These are phyloP conservation scores for Cecropterus lyciades DNA, from an alignment of 1,140 invertebrate species.

Conservation along the genomic window DNA sequence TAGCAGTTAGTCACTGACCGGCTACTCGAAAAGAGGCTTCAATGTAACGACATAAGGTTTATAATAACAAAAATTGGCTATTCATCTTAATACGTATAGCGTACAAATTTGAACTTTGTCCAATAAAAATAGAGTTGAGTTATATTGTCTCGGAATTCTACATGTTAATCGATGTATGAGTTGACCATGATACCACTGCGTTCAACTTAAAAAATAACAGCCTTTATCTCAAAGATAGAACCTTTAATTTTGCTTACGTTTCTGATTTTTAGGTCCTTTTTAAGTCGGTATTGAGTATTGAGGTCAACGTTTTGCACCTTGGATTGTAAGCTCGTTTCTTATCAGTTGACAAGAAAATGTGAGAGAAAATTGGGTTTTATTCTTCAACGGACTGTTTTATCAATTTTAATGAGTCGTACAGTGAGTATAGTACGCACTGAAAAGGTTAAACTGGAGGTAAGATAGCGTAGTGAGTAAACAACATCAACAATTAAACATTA, in stretches of 20 bases:
- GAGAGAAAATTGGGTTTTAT: conserved; percentile 47
- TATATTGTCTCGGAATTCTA: background rate
- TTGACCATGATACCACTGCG: too few relatives aligned
- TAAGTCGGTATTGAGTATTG: conserved; percentile 44
- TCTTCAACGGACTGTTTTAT: conserved; percentile 9
- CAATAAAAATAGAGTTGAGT: background rate
- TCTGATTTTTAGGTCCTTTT: conserved; percentile 5
- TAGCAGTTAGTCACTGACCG: conserved; percentile 25
- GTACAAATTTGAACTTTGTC: background rate
- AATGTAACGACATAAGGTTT: conserved; percentile 15
- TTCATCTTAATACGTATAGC: background rate
- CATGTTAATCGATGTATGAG: too few relatives aligned
- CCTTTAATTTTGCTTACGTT: conserved; percentile 24
- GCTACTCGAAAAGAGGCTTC: conserved; percentile 28
- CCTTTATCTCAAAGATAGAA: conserved; percentile 24
- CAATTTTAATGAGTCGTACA: conserved; percentile 1
- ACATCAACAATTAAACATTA: background rate
- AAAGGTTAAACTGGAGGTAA: background rate
- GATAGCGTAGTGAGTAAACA: background rate
- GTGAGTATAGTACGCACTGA: background rate
- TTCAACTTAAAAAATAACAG: background rate
- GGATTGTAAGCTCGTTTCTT: conserved; percentile 61
- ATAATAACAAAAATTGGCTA: background rate
- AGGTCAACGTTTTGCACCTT: conserved; percentile 70
- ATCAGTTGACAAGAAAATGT: conserved; percentile 61